A percentile compares a stretch with the other conserved stretches of the same genome.
phyloP scores from a whole-genome alignment of 2,797 vertebrate species.

The Podarcis lilfordi region DNA sequence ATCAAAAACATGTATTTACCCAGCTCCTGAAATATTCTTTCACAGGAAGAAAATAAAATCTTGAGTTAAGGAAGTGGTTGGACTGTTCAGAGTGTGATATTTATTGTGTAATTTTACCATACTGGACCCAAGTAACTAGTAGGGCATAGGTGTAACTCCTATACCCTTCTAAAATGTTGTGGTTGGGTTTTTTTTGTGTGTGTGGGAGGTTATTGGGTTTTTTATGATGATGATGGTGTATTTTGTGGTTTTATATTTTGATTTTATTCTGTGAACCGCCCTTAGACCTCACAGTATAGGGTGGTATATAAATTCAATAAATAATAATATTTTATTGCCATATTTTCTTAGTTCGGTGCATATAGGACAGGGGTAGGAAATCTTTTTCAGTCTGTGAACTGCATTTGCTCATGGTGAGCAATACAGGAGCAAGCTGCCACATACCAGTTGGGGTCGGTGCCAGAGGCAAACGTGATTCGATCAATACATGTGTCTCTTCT shows the following conservation, averaged over 20 bases:
- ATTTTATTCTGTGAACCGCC: too few relatives aligned
- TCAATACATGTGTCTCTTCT: too few relatives aligned
- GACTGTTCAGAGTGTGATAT: neutral
- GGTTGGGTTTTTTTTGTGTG: too few relatives aligned
- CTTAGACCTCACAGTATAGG: too few relatives aligned
- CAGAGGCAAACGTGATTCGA: too few relatives aligned
- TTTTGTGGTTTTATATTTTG: too few relatives aligned
- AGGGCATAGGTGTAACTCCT: neutral
- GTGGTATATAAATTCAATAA: too few relatives aligned
- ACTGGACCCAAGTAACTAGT: neutral
- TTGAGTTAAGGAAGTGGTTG: slow-evolving; percentile 9
- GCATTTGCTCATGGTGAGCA: neutral
- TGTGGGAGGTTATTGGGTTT: too few relatives aligned
- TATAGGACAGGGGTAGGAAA: neutral
- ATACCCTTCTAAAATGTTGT: too few relatives aligned
- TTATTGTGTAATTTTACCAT: neutral
- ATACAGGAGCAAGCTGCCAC: too few relatives aligned
- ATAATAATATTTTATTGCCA: neutral
- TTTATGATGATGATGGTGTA: too few relatives aligned
- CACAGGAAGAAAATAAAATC: slow-evolving; percentile 10
- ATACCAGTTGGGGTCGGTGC: too few relatives aligned
- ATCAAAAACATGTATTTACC: slow-evolving; percentile 54
- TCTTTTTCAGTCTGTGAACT: neutral
- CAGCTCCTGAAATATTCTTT: slow-evolving; percentile 31
- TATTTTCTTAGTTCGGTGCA: slow-evolving; percentile 4